Base-by-base conservation (phyloP, 1,140 invertebrate species). In the Eumaeus atala region DNA sequence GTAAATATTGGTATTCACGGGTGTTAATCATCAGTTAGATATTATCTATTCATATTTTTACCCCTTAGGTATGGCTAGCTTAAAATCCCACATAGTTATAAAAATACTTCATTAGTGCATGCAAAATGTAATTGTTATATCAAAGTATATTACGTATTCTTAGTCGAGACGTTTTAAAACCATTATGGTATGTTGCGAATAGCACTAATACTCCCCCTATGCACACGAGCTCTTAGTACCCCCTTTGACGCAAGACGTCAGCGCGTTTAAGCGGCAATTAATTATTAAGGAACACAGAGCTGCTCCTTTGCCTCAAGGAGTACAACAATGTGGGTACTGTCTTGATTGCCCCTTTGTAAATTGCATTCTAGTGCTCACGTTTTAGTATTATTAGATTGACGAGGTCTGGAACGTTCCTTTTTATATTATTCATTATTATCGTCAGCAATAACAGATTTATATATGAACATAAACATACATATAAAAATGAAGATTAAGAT, bases 231-330 rank as follows among this genome's bases (percentile, higher is more conserved):
- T 64, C 63, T 72, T 73, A 77, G 68, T 62, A 61, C 61, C 69
- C 65, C 70, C 72, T 66, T 56, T 67, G 70, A 55, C 58, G 68
- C 70, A 80, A 80, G 81, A 84, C 81, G 78, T 84, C 74, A 72
- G 78, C 77, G 70, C 81, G 67, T 74, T 86, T 84, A 84, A 84
- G 72, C 73, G 71, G 67, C 77, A 74, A 82, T 84, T 84, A 84
- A 84, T 84, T 84, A 84, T 84, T 84, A 78, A 84, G 73, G 70
- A 70, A 60, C 67, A 65, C 61, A 61, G 66, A 72, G 75, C 74
- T 67, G 71, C 64, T 71, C 72, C 76, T 77, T 79, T 79, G 70
- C 67, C 76, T 76, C 78, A 80, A 71, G 78, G 72, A 70, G 64
- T 70, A 74, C 77, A 82, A 84, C 80, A 84, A 84, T 84, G 75